Evolutionary conservation across 2,113 vertebrate species (phyloP), one percentile per base, ranked within the genome.

Genomic region (Odocoileus hemionus): DNA sequence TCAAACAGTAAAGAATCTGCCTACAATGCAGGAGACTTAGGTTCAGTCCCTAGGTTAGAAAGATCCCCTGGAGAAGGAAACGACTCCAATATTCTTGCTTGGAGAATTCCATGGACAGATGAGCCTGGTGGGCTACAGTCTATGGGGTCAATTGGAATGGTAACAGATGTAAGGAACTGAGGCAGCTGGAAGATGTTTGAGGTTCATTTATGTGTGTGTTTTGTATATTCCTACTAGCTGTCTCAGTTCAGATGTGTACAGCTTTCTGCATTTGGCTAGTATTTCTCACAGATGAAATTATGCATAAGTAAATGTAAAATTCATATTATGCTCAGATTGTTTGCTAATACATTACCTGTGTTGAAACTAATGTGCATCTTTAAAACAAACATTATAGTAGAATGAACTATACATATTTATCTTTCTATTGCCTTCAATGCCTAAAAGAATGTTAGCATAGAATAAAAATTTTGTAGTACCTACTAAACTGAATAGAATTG

Each of bases 281-380:
- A 5, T 93, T 86, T 96, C 55, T 96, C 60, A 50, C 3, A 36
- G 55, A 93, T 87, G 28, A 92, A 95, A 94, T 93, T 26, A 94
- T 61, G 36, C 61, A 58, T 78, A 93, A 85, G 21, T 50, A 54
- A 96, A 64, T 64, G 47, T 26, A 25, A 93, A 96, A 67, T 96
- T 52, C 2, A 3, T 78, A 55, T 82, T 82, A 94, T 57, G 21
- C 8, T 95, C 47, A 96, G 25, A 89, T 82, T 85, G 19, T 76
- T 45, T 10, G 23, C 50, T 64, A 93, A 89, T 70, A 47, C 52
- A 60, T 67, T 50, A 89, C 17, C 52, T 26, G 1, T 50, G 8
- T 89, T 89, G 64, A 67, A 89, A 95, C 39, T 67, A 76, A 89
- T 67, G 45, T 91, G 39, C 4, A 30, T 67, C 91, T 94, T 91